phyloP scores from a whole-genome alignment of 1,140 invertebrate species.

The Plodia interpunctella region DNA sequence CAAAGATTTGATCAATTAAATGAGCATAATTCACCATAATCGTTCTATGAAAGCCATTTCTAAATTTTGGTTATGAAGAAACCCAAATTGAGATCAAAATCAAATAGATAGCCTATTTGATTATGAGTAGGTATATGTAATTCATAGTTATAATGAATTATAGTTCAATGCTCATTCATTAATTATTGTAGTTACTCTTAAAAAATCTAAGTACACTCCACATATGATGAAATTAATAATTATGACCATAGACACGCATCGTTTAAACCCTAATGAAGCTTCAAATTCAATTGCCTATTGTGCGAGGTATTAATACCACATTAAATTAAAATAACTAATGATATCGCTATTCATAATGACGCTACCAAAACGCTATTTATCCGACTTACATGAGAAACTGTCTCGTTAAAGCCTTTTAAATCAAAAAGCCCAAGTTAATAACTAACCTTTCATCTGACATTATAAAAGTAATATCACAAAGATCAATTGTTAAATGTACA shows the following conservation, averaged over 20 bases:
- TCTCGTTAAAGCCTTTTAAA: constrained; percentile 8
- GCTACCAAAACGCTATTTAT: neutral
- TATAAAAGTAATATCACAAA: neutral
- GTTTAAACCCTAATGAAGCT: neutral
- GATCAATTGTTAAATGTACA: constrained; percentile 12
- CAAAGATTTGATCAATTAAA: constrained; percentile 12
- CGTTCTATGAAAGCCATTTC: neutral
- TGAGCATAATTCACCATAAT: neutral
- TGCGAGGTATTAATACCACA: neutral
- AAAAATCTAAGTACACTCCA: no score
- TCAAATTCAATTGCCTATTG: neutral
- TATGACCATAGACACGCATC: neutral
- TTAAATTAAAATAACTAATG: neutral
- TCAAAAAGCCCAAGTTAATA: constrained; percentile 2
- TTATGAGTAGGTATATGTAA: no score
- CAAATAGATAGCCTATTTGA: no score
- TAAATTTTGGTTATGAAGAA: no score
- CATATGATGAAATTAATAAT: neutral
- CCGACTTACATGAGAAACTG: constrained; percentile 7
- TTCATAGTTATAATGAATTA: no score
- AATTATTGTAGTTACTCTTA: neutral
- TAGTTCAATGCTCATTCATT: neutral
- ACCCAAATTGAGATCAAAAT: no score
- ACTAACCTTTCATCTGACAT: constrained; percentile 3
- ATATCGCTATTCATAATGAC: neutral